Base-by-base conservation (phyloP, 2,888 invertebrate species). In the Meteorus colon region DNA sequence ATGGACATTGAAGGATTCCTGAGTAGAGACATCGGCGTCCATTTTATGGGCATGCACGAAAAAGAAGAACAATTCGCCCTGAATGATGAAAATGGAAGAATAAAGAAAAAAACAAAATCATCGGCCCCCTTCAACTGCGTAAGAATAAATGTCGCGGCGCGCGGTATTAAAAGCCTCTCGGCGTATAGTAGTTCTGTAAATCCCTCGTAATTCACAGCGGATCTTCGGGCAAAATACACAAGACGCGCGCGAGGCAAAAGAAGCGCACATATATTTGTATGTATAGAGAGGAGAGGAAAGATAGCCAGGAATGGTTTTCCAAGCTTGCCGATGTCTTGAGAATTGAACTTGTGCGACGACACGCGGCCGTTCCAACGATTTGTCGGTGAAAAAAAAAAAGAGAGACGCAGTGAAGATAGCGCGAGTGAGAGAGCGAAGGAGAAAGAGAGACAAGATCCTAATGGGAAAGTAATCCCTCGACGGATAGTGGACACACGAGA, bases 381-480 rank as follows among this genome's bases (percentile, higher is more conserved):
- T 85, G 85, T 86, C 82, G 72, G 77, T 74, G 78, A 79, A 83
- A 19, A 55, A 19, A 48, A n/a, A 48, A 48, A 48, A n/a, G 24
- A 55, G 1, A 41, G 41, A 41, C 8, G 41, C 41, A 41, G 41
- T 12, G 12, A 12, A 41, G 41, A 41, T 41, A 55, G 55, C 19
- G 55, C 5, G 55, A 55, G 8, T 1, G 8, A 19, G 19, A 8
- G 6, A 24, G n/a, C 3, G 48, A n/a, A 5, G 19, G 55, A 19
- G 55, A 55, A n/a, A 55, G 82, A 83, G 66, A 77, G 77, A 81
- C 79, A 78, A 81, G 82, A 84, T 84, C 85, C 85, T 87, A 88
- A 88, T 88, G 86, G 85, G 83, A 82, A 86, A 86, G 83, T 87
- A 88, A 88, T 88, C 86, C 87, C 84, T 77, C 79, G 77, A 77